Evolutionary conservation across 35 echinoderm and acorn worm species (phyloP), one percentile per base, ranked within the genome.

Genomic region (Lytechinus variegatus): DNA sequence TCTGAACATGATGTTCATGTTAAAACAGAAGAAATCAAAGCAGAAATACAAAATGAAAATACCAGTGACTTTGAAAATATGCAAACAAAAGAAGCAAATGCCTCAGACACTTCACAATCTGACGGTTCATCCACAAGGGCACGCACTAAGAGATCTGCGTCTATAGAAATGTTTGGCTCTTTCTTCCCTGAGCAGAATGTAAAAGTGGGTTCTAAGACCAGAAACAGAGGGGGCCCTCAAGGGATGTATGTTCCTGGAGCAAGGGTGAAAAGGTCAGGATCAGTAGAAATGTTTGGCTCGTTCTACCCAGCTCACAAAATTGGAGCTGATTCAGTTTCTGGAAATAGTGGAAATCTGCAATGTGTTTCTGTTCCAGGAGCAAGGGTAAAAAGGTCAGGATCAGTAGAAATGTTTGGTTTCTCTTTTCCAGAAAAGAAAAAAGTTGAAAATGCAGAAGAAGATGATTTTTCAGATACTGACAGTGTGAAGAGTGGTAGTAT

Each of bases 1-100:
- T 89, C 87, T 9, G 12, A 19, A 33, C 14, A 27, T 52, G 29
- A 90, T 29, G 27, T 51, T 14, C 10, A 28, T 12, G 29, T 52
- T 90, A 58, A 11, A 9, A 13, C 9, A 58, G 88, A 28, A 90
- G 52, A 52, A 89, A 89, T 89, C 28, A 27, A 21, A 90, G 88
- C 88, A 90, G 88, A 90, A 90, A 52, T 16, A 54, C 29, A 90
- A 90, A 44, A 90, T 90, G 33, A 52, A 8, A 33, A 90, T 54
- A 29, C 29, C 88, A 52, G 24, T 90, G 88, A 54, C 88, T 13
- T 28, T 90, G 88, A 90, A 52, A 90, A 9, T 52, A 13, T 52
- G 9, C 21, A 9, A 89, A 8, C 87, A 2, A 29, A 33, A 71
- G 61, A 71, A 21, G 61, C 12, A 71, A 71, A 21, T 13, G 61